A percentile compares a stretch with the other conserved stretches of the same genome.
Conservation (phyloP, 64 coral and sea anemone genomes). For the Porites lutea region DNA sequence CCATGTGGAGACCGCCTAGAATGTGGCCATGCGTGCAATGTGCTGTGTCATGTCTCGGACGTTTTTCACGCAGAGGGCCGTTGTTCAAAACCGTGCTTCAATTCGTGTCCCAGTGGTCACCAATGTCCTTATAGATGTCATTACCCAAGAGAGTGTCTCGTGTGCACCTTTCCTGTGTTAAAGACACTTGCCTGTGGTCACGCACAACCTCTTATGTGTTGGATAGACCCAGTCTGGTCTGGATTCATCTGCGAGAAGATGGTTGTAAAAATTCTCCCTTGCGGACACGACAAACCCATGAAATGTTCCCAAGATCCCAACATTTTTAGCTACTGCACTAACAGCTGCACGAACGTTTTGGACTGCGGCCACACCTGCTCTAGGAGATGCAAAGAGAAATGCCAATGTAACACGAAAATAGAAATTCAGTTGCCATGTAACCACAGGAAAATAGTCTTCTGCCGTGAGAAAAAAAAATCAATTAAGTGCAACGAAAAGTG, state of each 20-base stretch:
- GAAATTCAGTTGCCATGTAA: slow-evolving; percentile 10
- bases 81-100: slow-evolving; percentile 16
- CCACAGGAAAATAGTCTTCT: slow-evolving; percentile 16
- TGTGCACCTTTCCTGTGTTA: background rate
- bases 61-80: background rate
- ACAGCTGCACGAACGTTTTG: slow-evolving; percentile 14
- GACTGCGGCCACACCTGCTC: slow-evolving; percentile 57
- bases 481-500: slow-evolving; percentile 43
- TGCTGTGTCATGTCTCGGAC: slow-evolving; percentile 22
- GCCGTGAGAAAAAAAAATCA: slow-evolving; percentile 8
- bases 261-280: slow-evolving; percentile 28
- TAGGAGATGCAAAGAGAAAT: slow-evolving; percentile 36
- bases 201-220: background rate
- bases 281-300: slow-evolving; percentile 19
- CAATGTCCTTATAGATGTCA: slow-evolving; percentile 8
- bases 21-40: slow-evolving; percentile 37
- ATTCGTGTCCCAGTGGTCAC: background rate
- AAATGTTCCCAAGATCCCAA: slow-evolving; percentile 33
- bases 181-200: slow-evolving; percentile 21
- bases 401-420: slow-evolving; percentile 27
- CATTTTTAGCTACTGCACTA: background rate
- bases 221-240: background rate
- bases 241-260: background rate
- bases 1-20: slow-evolving; percentile 19
- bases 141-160: background rate